Percentiles rank a stretch among this genome's conserved stretches.
phyloP scores from a whole-genome alignment of 2,113 vertebrate species.

The Odocoileus virginianus region DNA sequence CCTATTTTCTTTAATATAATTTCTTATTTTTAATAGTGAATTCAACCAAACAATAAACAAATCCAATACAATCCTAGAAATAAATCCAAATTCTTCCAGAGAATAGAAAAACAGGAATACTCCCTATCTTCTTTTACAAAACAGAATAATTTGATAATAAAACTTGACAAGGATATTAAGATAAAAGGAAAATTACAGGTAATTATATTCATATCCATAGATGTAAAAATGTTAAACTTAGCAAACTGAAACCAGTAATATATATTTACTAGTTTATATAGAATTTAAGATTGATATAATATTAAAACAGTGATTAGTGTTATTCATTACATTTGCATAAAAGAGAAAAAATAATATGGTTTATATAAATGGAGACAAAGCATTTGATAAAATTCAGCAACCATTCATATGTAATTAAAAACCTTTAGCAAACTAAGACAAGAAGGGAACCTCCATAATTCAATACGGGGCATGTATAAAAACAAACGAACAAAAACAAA shows the following conservation, averaged over 20 bases:
- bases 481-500: not conserved
- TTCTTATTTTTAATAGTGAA: not conserved
- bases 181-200: not conserved
- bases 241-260: not conserved
- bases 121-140: not conserved
- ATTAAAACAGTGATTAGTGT: conserved; percentile 7
- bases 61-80: not conserved
- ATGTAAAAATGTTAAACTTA: conserved; percentile 19
- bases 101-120: not conserved
- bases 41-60: not conserved
- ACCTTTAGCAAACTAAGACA: not conserved
- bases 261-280: not conserved
- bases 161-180: not conserved
- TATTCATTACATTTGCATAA: conserved; percentile 15
- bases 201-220: not conserved
- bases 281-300: not conserved
- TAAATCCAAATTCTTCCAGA: not conserved
- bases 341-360: not conserved
- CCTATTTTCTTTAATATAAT: not conserved
- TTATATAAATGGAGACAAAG: not conserved
- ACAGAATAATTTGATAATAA: not conserved
- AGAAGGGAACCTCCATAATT: not conserved
- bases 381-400: not conserved
- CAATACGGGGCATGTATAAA: not conserved
- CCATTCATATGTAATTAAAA: conserved; percentile 17